Percentiles rank a stretch among this genome's conserved stretches.
Conservation (phyloP, 2,797 vertebrate species). For the Silurus aristotelis region DNA sequence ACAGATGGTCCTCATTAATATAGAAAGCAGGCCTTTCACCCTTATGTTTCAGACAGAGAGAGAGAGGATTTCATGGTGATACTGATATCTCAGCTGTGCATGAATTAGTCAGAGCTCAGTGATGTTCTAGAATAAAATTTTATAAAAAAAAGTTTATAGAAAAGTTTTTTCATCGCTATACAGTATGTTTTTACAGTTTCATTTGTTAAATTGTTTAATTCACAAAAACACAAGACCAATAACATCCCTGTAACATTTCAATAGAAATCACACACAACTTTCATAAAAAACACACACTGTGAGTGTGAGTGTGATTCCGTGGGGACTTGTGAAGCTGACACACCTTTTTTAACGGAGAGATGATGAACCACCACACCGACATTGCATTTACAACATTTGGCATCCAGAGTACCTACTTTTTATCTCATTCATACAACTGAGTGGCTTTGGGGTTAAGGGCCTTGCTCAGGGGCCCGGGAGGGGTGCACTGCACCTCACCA, state of each 20-base stretch:
- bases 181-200: background rate
- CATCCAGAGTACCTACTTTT: no score
- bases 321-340: background rate
- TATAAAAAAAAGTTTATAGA: background rate
- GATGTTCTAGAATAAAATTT: background rate
- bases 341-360: slow-evolving; percentile 49
- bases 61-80: slow-evolving; percentile 17
- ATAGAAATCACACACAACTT: background rate
- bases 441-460: no score
- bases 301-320: background rate
- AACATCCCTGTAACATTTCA: slow-evolving; percentile 1
- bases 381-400: no score
- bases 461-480: no score
- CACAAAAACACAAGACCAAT: no score
- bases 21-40: slow-evolving; percentile 59
- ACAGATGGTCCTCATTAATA: slow-evolving; percentile 65
- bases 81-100: slow-evolving; percentile 45
- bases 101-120: slow-evolving; percentile 39
- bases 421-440: no score
- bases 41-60: slow-evolving; percentile 45
- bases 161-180: background rate
- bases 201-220: no score
- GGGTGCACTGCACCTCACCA: no score
- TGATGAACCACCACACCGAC: slow-evolving; percentile 17
- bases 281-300: background rate